These are phyloP conservation scores for Callospermophilus lateralis DNA, from an alignment of 2,113 vertebrate species.

Conservation along the genomic window DNA sequence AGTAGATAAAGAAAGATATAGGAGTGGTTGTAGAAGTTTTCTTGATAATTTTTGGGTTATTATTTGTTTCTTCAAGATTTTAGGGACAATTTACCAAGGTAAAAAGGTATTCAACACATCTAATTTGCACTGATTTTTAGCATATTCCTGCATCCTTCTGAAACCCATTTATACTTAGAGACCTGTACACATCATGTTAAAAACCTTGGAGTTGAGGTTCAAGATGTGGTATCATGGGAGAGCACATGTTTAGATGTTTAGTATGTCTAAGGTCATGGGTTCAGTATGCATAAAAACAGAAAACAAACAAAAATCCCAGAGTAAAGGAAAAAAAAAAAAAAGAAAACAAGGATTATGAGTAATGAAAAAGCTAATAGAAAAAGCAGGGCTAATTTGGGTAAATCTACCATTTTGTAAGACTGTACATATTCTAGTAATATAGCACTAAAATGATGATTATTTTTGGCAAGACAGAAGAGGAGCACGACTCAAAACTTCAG, in stretches of 20 bases:
- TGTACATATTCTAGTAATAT: not conserved
- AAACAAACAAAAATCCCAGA: not conserved
- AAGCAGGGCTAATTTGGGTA: not conserved
- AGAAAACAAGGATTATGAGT: not conserved
- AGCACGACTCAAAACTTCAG: not conserved
- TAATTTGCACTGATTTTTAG: not conserved
- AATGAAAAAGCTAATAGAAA: not conserved
- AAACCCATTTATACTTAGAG: fast-evolving
- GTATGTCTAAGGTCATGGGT: no score
- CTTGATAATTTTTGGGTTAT: not conserved
- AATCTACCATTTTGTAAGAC: not conserved
- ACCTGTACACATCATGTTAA: not conserved
- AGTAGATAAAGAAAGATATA: not conserved
- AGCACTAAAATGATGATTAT: not conserved
- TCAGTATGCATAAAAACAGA: not conserved
- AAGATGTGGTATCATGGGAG: no score
- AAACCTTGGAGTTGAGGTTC: not conserved
- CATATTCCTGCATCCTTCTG: not conserved
- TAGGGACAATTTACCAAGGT: no score
- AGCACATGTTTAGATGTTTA: not conserved
- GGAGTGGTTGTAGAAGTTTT: not conserved
- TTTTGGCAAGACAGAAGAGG: not conserved
- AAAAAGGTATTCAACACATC: not conserved
- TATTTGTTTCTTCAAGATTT: not conserved
- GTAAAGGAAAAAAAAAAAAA: not conserved